Evolutionary conservation across 2,113 vertebrate species (phyloP).

Genomic region (Dipodomys ordii): DNA sequence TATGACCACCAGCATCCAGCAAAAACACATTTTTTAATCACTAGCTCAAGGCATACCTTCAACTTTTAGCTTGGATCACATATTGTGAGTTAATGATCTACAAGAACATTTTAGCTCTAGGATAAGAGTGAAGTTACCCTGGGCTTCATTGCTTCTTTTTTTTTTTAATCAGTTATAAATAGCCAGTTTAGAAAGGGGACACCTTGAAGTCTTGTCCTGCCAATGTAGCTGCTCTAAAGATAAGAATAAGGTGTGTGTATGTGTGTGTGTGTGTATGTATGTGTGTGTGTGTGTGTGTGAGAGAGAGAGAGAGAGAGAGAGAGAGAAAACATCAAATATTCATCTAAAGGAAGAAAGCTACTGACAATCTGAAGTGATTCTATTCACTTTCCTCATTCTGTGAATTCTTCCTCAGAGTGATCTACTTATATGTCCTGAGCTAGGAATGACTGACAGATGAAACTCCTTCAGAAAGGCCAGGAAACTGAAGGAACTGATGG

Average conservation of each 20-base stretch:
- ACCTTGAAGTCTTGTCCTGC: not conserved
- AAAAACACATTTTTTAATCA: not conserved
- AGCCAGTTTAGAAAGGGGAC: not conserved
- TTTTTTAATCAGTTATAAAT: not conserved
- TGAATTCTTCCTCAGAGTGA: not conserved
- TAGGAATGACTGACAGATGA: not conserved
- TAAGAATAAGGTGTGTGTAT: not conserved
- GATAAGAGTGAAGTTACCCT: not conserved
- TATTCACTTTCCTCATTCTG: not conserved
- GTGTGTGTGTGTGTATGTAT: too few relatives aligned
- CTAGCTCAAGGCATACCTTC: not conserved
- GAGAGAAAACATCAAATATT: not conserved
- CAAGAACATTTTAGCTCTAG: not conserved
- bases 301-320: not conserved
- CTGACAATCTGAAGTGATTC: not conserved
- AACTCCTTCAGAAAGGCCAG: not conserved
- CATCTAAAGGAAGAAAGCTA: not conserved
- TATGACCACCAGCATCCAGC: not conserved
- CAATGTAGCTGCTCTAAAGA: not conserved
- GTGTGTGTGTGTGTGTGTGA: too few relatives aligned
- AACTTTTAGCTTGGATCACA: not conserved
- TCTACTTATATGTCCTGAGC: not conserved
- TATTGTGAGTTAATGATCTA: not conserved
- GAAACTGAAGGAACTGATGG: not conserved
- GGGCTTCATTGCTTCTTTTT: not conserved